Evolutionary conservation across 37 sponge, comb jelly and placozoan species (phyloP).

Genomic region (Diacarnus erythraeanus): DNA sequence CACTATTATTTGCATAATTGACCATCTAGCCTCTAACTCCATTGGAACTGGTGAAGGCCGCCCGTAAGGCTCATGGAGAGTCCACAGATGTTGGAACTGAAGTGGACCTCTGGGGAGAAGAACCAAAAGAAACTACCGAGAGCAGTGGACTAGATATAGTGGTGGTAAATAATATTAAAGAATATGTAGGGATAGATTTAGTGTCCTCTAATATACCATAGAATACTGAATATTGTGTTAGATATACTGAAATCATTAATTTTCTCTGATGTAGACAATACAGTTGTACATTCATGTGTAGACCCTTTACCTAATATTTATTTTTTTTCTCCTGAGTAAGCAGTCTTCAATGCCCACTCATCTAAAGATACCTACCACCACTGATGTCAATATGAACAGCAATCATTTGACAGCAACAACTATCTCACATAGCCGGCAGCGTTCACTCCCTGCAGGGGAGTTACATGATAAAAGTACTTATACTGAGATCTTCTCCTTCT

Average conservation of each 20-base stretch:
- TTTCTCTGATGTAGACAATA: too few relatives aligned
- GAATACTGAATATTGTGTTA: too few relatives aligned
- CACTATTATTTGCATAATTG: neutral
- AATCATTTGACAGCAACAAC: neutral
- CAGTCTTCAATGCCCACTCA: constrained; percentile 49
- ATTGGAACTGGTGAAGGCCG: constrained; percentile 59
- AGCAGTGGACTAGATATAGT: neutral
- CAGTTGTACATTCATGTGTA: too few relatives aligned
- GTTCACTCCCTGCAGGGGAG: neutral
- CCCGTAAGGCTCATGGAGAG: constrained; percentile 66
- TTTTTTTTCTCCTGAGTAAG: neutral
- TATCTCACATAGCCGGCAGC: neutral
- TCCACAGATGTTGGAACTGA: constrained; percentile 42
- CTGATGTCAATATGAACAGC: too few relatives aligned
- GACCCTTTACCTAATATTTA: too few relatives aligned
- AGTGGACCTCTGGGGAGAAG: constrained; percentile 70
- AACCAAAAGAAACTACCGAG: neutral
- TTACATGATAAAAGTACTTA: neutral
- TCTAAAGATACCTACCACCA: constrained; percentile 41
- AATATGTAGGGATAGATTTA: too few relatives aligned
- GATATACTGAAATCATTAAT: too few relatives aligned
- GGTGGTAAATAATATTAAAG: too few relatives aligned
- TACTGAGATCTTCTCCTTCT: neutral
- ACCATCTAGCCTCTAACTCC: constrained; percentile 49
- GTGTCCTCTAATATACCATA: too few relatives aligned